Evolutionary conservation across 2,797 vertebrate genomes (phyloP), one percentile per base, ranked within the genome.

Genomic region (Epinephelus awoara): DNA sequence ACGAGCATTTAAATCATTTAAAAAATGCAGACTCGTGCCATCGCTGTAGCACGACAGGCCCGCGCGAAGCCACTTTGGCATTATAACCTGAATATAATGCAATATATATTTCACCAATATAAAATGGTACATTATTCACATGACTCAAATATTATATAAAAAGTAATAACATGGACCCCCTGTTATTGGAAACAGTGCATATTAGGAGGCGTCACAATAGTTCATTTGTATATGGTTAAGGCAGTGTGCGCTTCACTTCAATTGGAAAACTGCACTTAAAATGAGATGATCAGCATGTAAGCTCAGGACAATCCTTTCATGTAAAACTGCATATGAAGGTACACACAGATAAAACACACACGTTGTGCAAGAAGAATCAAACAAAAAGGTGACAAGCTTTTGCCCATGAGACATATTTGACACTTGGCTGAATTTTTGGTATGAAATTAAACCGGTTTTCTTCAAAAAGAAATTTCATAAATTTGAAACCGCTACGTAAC

Each of bases 121-220:
- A 88, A 86, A 89, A 89, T 38, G 70, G 42, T 75, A 72, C 82
- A 84, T 85, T 89, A 91, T 91, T 91, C 85, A 91, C 76, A 91
- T 77, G 77, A 91, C 68, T 85, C 76, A 75, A 79, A 83, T 67
- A 80, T 80, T 71, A 79, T 81, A 75, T 81, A 79, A 62, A 86
- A 89, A 52, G 19, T 15, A 56, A 77, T 50, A 82, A 88, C 18
- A 72, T 65, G 65, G 55, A 86, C 69, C 62, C 63, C 81, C 73
- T 57, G 52, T 83, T 77, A 62, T 85, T 84, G 5, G 83, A 89
- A 93, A 91, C 89, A 92, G 91, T 93, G 92, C 92, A 93, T 91
- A 82, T 83, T 55, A 82, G 82, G 84, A 82, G 85, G 75, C 15
- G 67, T 77, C 84, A 81, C 75, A 54, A 86, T 29, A 79, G 75